A percentile compares a stretch with the other conserved stretches of the same genome.
These are phyloP conservation scores for Heliothis subflexa DNA, from an alignment of 1,140 invertebrate genomes.

Conservation along the genomic window DNA sequence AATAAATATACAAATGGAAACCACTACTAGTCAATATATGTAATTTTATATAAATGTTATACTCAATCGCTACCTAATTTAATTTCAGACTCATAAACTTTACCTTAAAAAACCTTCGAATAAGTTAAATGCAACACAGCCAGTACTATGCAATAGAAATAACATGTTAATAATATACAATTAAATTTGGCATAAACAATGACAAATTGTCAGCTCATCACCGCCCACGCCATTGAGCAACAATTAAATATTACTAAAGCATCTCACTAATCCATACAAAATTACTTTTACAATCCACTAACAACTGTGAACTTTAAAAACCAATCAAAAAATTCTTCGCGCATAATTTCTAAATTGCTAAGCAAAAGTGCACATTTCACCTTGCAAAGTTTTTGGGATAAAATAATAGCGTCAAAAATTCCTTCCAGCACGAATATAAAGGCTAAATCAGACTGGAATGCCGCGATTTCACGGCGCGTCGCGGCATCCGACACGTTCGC, in stretches of 20 bases:
- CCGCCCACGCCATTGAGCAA: slow-evolving; percentile 7
- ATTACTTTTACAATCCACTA: neutral
- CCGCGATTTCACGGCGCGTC: slow-evolving; percentile 50
- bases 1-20: too few relatives aligned
- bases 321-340: slow-evolving; percentile 12
- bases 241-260: neutral
- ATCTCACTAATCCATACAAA: neutral
- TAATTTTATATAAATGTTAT: too few relatives aligned
- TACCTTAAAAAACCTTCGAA: too few relatives aligned
- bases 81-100: too few relatives aligned
- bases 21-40: too few relatives aligned
- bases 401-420: slow-evolving; percentile 37
- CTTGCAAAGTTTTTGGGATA: slow-evolving; percentile 10
- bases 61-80: too few relatives aligned
- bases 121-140: neutral
- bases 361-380: neutral
- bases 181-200: slow-evolving; percentile 1
- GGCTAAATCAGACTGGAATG: slow-evolving; percentile 32
- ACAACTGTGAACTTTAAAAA: neutral
- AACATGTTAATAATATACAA: neutral
- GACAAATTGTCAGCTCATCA: slow-evolving; percentile 8
- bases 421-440: slow-evolving; percentile 37
- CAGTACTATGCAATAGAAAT: too few relatives aligned
- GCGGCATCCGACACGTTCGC: slow-evolving; percentile 55
- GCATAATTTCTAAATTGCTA: neutral